phyloP scores from a whole-genome alignment of 2,888 invertebrate genomes.

The Diachrysia chrysitis region DNA sequence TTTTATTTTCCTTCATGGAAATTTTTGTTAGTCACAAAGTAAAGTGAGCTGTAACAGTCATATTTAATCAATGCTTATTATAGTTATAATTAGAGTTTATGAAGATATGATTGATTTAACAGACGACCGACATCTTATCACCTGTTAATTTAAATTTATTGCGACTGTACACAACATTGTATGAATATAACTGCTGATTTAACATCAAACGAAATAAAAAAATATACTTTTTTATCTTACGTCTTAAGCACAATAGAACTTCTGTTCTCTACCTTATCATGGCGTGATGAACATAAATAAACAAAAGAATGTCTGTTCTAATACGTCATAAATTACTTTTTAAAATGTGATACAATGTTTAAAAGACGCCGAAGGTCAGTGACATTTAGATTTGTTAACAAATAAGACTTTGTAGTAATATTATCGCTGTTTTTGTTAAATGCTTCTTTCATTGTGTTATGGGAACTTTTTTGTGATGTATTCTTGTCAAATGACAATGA shows the following conservation, averaged over 20 bases:
- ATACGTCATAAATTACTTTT: constrained; percentile 20
- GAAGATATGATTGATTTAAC: background rate
- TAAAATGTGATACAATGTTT: constrained; percentile 53
- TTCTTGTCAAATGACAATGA: background rate
- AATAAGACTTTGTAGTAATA: background rate
- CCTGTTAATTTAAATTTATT: background rate
- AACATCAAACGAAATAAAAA: background rate
- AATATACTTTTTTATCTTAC: constrained; percentile 28
- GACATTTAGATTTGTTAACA: constrained; percentile 1
- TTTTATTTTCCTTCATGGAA: too few species aligned
- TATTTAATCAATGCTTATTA: too few species aligned
- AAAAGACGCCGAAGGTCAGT: constrained; percentile 9
- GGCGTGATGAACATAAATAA: constrained; percentile 17
- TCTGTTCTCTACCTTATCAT: constrained; percentile 35
- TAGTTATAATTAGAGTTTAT: too few species aligned
- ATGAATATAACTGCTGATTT: constrained; percentile 23
- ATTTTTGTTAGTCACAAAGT: too few species aligned
- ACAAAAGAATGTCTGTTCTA: constrained; percentile 44
- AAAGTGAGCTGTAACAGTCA: too few species aligned
- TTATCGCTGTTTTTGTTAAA: constrained; percentile 9
- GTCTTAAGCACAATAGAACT: constrained; percentile 20
- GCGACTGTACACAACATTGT: constrained; percentile 26
- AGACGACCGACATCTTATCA: background rate
- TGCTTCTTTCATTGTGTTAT: constrained; percentile 9
- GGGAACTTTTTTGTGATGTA: background rate